A percentile compares a stretch with the other conserved stretches of the same genome.
phyloP scores from a whole-genome alignment of 2,888 invertebrate species.

The Norana najaformis region DNA sequence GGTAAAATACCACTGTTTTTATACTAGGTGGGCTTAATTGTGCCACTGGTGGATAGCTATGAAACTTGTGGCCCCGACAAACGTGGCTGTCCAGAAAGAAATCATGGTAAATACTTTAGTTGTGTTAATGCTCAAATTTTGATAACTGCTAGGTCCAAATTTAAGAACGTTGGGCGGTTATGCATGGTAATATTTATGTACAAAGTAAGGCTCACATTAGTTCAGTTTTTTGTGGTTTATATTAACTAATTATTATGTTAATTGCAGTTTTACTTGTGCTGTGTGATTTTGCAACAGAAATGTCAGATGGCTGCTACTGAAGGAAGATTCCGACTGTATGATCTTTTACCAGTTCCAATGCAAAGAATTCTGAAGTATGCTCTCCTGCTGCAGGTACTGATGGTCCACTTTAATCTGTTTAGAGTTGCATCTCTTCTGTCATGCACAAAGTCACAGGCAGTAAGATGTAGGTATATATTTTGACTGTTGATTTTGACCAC shows the following conservation, averaged over 20 bases:
- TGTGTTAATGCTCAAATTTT: neutral
- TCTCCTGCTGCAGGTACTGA: constrained; percentile 76
- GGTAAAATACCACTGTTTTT: neutral
- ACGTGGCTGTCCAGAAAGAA: neutral
- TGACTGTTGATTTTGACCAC: no score
- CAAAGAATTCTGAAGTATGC: constrained; percentile 97
- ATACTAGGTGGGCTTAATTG: neutral
- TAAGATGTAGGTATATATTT: no score
- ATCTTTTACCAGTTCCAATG: constrained; percentile 95
- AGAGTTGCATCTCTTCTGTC: neutral
- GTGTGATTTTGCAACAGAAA: constrained; percentile 68
- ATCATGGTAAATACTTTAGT: neutral
- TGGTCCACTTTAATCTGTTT: neutral
- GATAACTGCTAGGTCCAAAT: neutral
- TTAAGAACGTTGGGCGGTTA: neutral
- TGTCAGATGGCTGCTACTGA: constrained; percentile 92
- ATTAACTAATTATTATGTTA: neutral
- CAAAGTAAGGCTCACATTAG: no score
- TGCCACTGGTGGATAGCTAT: no score
- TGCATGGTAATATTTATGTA: no score
- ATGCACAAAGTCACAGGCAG: no score
- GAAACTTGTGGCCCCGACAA: neutral
- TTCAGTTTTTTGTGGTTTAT: neutral
- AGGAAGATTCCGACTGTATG: constrained; percentile 88
- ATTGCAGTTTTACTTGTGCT: neutral